These are phyloP conservation scores for fruit fly (Drosophila melanogaster) DNA, from an alignment of 1,140 invertebrate genomes.

Conservation along the genomic window Release_6_plus_ISO1_MT NT_033777.3:15685001-15685500, in stretches of 20 bases:
- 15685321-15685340: constrained; percentile 1
- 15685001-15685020: constrained; percentile 48
- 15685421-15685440: constrained; percentile 59
- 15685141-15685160: constrained; percentile 60
- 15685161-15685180: constrained; percentile 72
- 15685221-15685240: constrained; percentile 81
- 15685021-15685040: constrained; percentile 20
- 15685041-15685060: constrained; percentile 24
- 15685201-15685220: constrained; percentile 85
- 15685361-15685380: background rate
- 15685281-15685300: constrained; percentile 79
- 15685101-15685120: constrained; percentile 88
- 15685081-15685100: constrained; percentile 89
- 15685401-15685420: constrained; percentile 76
- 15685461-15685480: constrained; percentile 60
- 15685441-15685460: constrained; percentile 35
- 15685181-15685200: constrained; percentile 86
- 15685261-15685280: constrained; percentile 69
- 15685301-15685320: constrained; percentile 74
- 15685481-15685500: constrained; percentile 72
- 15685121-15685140: constrained; percentile 84
- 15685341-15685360: background rate
- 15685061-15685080: constrained; percentile 89
- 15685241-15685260: constrained; percentile 84
- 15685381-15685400: constrained; percentile 68